These are phyloP conservation scores for Triplophysa bombifrons DNA, from an alignment of 2,797 vertebrate species.

Conservation along the genomic window DNA sequence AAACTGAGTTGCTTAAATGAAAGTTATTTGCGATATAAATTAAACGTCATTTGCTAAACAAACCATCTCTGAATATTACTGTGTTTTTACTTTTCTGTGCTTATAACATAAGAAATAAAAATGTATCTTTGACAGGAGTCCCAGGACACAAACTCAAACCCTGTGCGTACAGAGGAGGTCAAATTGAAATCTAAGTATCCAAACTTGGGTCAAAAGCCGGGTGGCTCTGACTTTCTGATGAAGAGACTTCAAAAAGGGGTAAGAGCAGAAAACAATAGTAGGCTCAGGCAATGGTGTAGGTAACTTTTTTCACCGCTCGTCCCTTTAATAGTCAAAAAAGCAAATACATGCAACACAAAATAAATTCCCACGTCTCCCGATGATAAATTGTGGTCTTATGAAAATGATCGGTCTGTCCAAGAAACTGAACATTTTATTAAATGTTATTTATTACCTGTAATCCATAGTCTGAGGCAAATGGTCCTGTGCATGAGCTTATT, in stretches of 20 bases:
- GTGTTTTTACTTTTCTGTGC: background rate
- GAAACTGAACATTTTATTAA: too few relatives aligned
- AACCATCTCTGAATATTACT: background rate
- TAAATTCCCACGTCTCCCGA: too few relatives aligned
- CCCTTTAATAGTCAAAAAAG: background rate
- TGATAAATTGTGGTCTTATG: too few relatives aligned
- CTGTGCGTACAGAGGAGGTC: conserved; percentile 88
- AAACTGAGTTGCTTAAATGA: background rate
- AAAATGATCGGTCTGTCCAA: too few relatives aligned
- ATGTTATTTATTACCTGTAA: too few relatives aligned
- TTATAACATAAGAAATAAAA: background rate
- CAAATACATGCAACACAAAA: too few relatives aligned
- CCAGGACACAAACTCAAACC: conserved; percentile 88
- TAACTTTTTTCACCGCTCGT: too few relatives aligned
- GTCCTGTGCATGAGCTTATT: too few relatives aligned
- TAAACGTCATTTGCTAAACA: background rate
- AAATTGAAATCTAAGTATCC: conserved; percentile 96
- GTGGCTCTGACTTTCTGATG: conserved; percentile 95
- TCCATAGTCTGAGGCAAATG: too few relatives aligned
- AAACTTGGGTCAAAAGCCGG: conserved; percentile 88
- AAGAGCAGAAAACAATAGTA: conserved; percentile 43
- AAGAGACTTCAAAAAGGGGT: conserved; percentile 97
- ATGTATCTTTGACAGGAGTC: conserved; percentile 75
- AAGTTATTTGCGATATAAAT: background rate
- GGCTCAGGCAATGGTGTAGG: background rate